Evolutionary conservation across 2,888 invertebrate species (phyloP), one percentile per base, ranked within the genome.

Genomic region (Empis stercorea): DNA sequence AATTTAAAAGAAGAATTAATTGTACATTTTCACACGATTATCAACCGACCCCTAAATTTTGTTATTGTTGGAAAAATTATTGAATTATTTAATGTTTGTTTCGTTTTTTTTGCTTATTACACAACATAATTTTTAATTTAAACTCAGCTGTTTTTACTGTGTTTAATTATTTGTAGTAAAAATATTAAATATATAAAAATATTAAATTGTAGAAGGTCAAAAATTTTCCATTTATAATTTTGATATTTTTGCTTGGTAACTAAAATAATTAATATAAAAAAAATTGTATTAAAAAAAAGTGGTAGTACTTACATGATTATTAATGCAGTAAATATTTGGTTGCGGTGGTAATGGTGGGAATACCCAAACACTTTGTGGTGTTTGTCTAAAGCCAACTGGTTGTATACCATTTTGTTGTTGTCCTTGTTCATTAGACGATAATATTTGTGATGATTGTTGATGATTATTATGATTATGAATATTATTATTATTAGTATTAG

Each of bases 321-420:
- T 82, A 54, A 60, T 59, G 68, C 73, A 73, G 74, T 78, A 65
- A 53, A 66, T 62, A 73, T 81, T 83, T 71, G 82, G 84, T 66
- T 81, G 79, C 62, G 81, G 80, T 68, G 80, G 78, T 70, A 83
- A 82, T 61, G 85, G 85, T 64, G 85, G 86, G 70, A 85, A 86
- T 69, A 85, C 83, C 87, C 87, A 87, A 66, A 84, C 76, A 50
- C 56, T 61, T 59, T 83, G 80, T 59, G 83, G 80, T 70, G 79
- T 80, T 68, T 81, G 79, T 61, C 77, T 71, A 66, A 77, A 79
- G 60, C 76, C 74, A 60, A 76, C 72, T 53, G 78, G 75, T n/a
- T 40, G 61, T 53, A 48, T 60, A 61, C 34, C 34, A 23, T 17
- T 44, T 30, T 34, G 17, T 34, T 43, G 32, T 39, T 23, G 23